Base-by-base conservation (phyloP, 2,888 invertebrate species). In the Pyrrhia umbra region DNA sequence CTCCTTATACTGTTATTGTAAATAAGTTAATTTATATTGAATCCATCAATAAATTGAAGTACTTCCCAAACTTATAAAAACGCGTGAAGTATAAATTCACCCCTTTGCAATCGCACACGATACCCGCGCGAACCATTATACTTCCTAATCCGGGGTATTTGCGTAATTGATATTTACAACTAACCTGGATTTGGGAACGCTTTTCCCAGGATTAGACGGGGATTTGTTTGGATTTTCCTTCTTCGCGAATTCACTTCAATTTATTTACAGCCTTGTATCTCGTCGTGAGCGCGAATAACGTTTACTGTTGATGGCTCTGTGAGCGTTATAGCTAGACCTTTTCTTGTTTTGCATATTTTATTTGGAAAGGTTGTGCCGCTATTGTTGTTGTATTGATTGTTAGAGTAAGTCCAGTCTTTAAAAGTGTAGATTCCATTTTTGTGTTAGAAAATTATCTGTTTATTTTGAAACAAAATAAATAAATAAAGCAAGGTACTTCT, bases 121-220 rank as follows among this genome's bases (percentile, higher is more conserved):
- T 63, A 64, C 68, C 58, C 57, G 72, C 70, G 62, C 69, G 82
- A 86, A 83, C 83, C 86, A 78, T 87, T 86, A 78, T 76, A 85
- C 86, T 80, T 83, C 86, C 85, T 90, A 92, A 92, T 88, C 90
- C 84, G 68, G 84, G 88, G 91, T 89, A 90, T 94, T 93, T 92
- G 88, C 90, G 94, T 94, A 94, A 94, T 94, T 93, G 94, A 94
- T 94, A 94, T 94, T 94, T 94, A 94, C 95, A 88, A 92, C 93
- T 94, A 94, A 94, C 95, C 92, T 92, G 93, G 92, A 93, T 92
- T 89, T 88, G 81, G 82, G 85, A 87, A 86, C 85, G 91, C 92
- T 91, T 87, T 91, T 85, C 83, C 77, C 85, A 79, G 88, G 92
- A 94, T 94, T 94, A 94, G 89, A 85, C 72, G 83, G 82, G 89